A percentile compares a stretch with the other conserved stretches of the same genome.
These are phyloP conservation scores for Hemibagrus guttatus DNA, from an alignment of 2,797 vertebrate species.

Conservation along the genomic window DNA sequence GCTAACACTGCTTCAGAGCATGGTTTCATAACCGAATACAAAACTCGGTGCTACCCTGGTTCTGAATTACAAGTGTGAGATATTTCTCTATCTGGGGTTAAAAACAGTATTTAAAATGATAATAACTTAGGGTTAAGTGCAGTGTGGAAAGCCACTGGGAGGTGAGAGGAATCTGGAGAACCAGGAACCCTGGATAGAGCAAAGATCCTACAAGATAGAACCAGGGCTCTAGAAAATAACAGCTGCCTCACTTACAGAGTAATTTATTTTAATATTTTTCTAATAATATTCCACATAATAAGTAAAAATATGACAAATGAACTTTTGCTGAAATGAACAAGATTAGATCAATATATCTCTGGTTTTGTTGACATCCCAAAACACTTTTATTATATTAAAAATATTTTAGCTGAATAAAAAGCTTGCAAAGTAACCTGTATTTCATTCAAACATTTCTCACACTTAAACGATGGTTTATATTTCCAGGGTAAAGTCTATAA, in stretches of 20 bases:
- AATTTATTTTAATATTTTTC: neutral
- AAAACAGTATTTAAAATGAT: too few species aligned
- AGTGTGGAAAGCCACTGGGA: neutral
- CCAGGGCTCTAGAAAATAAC: neutral
- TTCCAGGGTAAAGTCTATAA: neutral
- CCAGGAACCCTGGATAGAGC: neutral
- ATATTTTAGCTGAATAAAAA: neutral
- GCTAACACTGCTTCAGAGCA: too few species aligned
- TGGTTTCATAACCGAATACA: too few species aligned
- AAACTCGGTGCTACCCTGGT: too few species aligned
- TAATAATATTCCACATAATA: conserved; percentile 7
- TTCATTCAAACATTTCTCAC: too few species aligned
- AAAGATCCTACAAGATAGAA: neutral
- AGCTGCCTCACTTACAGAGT: neutral
- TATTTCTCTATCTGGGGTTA: too few species aligned
- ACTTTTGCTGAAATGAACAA: neutral
- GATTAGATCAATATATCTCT: neutral
- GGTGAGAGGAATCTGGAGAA: neutral
- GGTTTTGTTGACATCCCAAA: neutral
- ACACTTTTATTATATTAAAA: neutral
- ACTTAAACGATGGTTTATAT: neutral
- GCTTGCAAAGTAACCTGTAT: neutral
- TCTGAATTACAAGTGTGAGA: too few species aligned
- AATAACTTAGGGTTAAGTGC: too few species aligned
- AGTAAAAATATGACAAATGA: neutral